These are phyloP conservation scores for Sakesphorus luctuosus DNA, from an alignment of 2,113 vertebrate genomes.

Conservation along the genomic window DNA sequence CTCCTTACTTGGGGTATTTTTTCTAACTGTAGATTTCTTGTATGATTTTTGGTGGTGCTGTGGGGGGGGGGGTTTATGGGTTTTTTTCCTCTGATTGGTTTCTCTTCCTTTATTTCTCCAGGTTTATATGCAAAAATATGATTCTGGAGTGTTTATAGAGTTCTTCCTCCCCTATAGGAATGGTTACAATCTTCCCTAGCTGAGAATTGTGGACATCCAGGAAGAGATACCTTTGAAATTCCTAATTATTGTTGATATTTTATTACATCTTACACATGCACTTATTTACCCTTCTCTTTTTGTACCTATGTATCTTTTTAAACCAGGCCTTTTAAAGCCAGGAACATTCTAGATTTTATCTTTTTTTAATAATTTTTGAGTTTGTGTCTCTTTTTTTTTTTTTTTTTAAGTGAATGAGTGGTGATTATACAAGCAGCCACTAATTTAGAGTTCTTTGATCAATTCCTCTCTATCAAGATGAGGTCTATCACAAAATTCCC, in stretches of 20 bases:
- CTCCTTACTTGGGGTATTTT: background rate
- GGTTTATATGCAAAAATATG: accelerated
- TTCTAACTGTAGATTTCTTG: background rate
- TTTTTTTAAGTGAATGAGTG: background rate
- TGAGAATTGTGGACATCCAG: background rate
- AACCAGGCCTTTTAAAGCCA: background rate
- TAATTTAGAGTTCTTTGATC: constrained; percentile 39
- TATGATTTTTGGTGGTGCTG: background rate
- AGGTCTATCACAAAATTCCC: background rate
- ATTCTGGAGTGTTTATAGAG: background rate
- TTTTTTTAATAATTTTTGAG: background rate
- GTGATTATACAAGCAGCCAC: background rate
- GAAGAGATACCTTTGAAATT: background rate
- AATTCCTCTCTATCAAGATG: background rate
- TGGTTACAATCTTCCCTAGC: background rate
- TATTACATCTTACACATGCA: background rate
- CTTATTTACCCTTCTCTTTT: background rate
- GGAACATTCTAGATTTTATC: background rate
- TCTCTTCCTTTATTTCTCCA: accelerated
- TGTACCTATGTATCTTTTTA: background rate
- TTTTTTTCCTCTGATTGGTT: background rate
- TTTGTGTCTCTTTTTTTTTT: background rate
- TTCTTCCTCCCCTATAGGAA: background rate
- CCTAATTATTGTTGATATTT: background rate
- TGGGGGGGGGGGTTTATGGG: accelerated